A percentile compares a stretch with the other conserved stretches of the same genome.
phyloP scores from a whole-genome alignment of 2,888 invertebrate species.

The Rhorus exstirpatorius region DNA sequence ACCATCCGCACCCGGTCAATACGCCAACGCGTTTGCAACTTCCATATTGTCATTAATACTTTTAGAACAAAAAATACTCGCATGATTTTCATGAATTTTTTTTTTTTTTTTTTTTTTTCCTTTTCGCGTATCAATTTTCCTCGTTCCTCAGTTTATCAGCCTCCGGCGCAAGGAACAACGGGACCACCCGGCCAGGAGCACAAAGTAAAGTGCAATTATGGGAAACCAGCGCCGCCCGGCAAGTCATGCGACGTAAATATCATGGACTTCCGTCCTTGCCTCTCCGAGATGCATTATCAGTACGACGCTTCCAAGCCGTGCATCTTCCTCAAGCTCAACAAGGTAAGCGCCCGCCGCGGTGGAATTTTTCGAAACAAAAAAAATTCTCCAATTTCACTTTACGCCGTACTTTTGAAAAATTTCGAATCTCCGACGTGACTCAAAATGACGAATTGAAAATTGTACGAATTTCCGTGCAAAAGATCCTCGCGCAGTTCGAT shows the following conservation, averaged over 20 bases:
- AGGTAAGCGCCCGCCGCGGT: constrained; percentile 88
- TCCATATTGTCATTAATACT: too few relatives aligned
- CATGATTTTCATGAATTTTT: too few relatives aligned
- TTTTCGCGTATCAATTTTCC: too few relatives aligned
- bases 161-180: constrained; percentile 75
- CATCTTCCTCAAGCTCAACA: constrained; percentile 98
- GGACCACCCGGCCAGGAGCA: constrained; percentile 85
- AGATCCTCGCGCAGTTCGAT: too few relatives aligned
- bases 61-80: too few relatives aligned
- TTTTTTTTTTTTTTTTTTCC: too few relatives aligned
- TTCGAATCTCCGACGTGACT: too few relatives aligned
- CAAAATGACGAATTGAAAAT: too few relatives aligned
- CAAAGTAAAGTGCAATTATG: constrained; percentile 90
- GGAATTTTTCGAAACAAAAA: constrained; percentile 20
- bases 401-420: too few relatives aligned
- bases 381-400: constrained; percentile 6
- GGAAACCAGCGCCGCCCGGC: constrained; percentile 88
- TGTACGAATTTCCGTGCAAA: too few relatives aligned
- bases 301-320: constrained; percentile 96
- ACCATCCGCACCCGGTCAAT: too few relatives aligned
- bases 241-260: constrained; percentile 95
- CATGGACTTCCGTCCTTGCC: constrained; percentile 92
- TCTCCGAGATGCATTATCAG: constrained; percentile 93
- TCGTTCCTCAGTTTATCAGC: constrained; percentile 84
- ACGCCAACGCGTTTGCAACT: too few relatives aligned